Conservation (phyloP, 2,113 vertebrate species). For the Pelusios castaneus region DNA sequence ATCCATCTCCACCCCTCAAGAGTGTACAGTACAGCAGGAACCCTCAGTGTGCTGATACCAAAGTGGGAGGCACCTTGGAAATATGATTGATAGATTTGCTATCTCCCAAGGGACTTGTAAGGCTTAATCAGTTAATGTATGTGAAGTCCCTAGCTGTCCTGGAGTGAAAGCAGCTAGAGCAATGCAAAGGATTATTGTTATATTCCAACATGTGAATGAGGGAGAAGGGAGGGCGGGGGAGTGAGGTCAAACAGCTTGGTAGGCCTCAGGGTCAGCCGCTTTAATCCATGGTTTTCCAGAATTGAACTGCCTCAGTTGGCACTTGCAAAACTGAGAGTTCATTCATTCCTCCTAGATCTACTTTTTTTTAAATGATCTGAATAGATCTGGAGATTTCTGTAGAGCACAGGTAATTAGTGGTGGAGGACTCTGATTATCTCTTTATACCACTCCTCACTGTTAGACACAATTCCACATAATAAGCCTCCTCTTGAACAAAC, state of each 20-base stretch:
- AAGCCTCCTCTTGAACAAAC: conserved; percentile 33
- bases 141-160: not conserved
- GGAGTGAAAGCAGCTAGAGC: conserved; percentile 36
- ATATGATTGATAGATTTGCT: not conserved
- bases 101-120: not conserved
- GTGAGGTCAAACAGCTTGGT: not conserved
- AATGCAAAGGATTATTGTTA: conserved; percentile 16
- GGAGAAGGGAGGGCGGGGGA: not conserved
- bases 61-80: not conserved
- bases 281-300: conserved; percentile 1
- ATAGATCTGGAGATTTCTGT: conserved; percentile 47
- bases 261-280: rapidly evolving
- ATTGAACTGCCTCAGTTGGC: not conserved
- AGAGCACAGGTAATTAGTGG: conserved; percentile 58
- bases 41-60: not conserved
- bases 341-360: conserved; percentile 25
- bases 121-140: conserved; percentile 44
- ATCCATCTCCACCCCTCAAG: not conserved
- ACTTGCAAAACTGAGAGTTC: conserved; percentile 37
- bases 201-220: conserved; percentile 23
- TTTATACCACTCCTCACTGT: conserved; percentile 45
- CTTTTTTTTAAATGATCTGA: conserved; percentile 28
- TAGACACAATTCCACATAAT: conserved; percentile 57
- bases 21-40: not conserved
- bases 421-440: conserved; percentile 57